A percentile compares a stretch with the other conserved stretches of the same genome.
phyloP scores from a whole-genome alignment of 2,113 vertebrate genomes.

The Rhinoptilus africanus region DNA sequence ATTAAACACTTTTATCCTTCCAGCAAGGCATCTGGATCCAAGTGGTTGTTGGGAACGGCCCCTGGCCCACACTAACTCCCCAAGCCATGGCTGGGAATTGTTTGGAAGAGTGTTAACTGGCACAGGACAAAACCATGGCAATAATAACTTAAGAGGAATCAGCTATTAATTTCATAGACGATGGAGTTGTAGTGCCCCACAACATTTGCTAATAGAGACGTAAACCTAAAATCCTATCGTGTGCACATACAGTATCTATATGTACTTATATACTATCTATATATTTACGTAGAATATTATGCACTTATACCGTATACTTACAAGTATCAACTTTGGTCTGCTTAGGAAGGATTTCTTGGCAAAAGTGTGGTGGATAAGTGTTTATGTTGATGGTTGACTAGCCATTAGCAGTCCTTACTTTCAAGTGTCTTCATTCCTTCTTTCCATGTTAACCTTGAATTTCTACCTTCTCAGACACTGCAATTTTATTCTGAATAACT shows the following conservation, averaged over 20 bases:
- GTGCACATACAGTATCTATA: background rate
- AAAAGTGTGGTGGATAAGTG: background rate
- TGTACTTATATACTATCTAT: background rate
- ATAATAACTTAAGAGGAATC: conserved; percentile 14
- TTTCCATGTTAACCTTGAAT: background rate
- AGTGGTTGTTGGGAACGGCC: background rate
- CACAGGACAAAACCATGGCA: background rate
- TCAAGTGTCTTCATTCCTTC: background rate
- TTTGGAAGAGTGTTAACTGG: background rate
- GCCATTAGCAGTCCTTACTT: background rate
- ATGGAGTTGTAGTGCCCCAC: background rate
- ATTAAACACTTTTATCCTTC: conserved; percentile 39
- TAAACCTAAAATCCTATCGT: background rate
- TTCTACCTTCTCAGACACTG: background rate
- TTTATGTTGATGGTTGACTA: background rate
- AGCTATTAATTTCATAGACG: background rate
- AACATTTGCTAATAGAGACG: background rate
- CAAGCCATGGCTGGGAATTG: conserved; percentile 11
- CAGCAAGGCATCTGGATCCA: conserved; percentile 22
- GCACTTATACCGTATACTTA: background rate
- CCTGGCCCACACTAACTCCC: conserved; percentile 14
- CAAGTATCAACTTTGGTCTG: background rate
- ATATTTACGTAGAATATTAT: background rate
- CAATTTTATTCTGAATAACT: background rate
- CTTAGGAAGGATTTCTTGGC: background rate